A percentile compares a stretch with the other conserved stretches of the same genome.
Evolutionary conservation across 2,888 invertebrate genomes (phyloP).

Genomic region (Nowickia ferox): DNA sequence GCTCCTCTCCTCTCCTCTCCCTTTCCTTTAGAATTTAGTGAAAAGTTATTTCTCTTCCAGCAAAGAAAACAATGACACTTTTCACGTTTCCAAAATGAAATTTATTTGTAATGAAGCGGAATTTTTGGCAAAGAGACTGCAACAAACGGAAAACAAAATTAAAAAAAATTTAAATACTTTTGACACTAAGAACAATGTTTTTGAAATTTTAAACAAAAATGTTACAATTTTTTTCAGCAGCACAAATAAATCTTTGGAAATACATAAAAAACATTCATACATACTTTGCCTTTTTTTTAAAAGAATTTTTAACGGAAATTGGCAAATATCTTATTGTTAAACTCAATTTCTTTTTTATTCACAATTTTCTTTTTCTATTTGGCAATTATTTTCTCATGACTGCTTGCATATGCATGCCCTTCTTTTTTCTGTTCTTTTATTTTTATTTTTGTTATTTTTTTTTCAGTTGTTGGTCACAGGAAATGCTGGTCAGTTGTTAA

Average conservation of each 20-base stretch:
- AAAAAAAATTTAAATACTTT: slow-evolving; percentile 74
- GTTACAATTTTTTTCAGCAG: slow-evolving; percentile 73
- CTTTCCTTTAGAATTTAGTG: not conserved
- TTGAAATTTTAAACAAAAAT: slow-evolving; percentile 78
- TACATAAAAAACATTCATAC: not conserved
- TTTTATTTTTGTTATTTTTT: slow-evolving; percentile 15
- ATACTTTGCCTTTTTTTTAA: slow-evolving; percentile 35
- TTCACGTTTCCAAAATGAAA: slow-evolving; percentile 58
- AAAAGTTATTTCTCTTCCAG: not conserved
- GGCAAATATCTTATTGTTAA: slow-evolving; percentile 76
- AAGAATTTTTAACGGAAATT: slow-evolving; percentile 77
- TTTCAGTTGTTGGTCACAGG: slow-evolving; percentile 49
- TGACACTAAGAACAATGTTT: slow-evolving; percentile 82
- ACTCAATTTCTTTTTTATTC: slow-evolving; percentile 61
- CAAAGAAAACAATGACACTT: slow-evolving; percentile 18
- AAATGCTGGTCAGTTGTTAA: slow-evolving; percentile 76
- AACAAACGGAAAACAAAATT: slow-evolving; percentile 51
- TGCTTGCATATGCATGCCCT: slow-evolving; percentile 77
- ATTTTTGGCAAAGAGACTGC: slow-evolving; percentile 73
- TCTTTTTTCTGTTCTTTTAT: slow-evolving; percentile 61
- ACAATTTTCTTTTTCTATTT: slow-evolving; percentile 73
- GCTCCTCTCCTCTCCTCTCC: not conserved
- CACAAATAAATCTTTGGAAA: slow-evolving; percentile 52
- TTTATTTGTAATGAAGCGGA: slow-evolving; percentile 66
- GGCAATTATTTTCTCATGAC: slow-evolving; percentile 78